These are phyloP conservation scores for Coleophora flavipennella DNA, from an alignment of 2,888 invertebrate species.

Conservation along the genomic window DNA sequence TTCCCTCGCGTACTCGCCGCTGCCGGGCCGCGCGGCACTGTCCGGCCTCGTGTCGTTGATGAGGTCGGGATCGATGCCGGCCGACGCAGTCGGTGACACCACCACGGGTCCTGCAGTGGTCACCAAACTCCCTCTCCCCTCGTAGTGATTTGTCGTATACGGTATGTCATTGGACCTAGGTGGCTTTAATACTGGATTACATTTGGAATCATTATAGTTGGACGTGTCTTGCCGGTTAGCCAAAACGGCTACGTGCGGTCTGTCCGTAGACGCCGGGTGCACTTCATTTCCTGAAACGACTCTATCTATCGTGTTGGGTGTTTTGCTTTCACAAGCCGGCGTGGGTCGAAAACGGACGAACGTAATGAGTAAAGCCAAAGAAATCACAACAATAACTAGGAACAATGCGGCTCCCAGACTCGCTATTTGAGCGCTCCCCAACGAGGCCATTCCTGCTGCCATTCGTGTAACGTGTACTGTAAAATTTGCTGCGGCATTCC, in stretches of 20 bases:
- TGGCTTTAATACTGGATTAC: conserved; percentile 82
- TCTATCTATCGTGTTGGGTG: conserved; percentile 81
- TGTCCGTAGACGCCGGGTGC: conserved; percentile 58
- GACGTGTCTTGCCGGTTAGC: conserved; percentile 65
- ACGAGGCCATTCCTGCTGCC: conserved; percentile 84
- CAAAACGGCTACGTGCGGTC: conserved; percentile 71
- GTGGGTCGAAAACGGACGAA: conserved; percentile 82
- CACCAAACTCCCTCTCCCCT: conserved; percentile 77
- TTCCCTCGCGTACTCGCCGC: conserved; percentile 85
- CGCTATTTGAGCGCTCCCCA: conserved; percentile 89
- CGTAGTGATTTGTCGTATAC: conserved; percentile 79
- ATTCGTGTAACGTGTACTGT: conserved; percentile 86
- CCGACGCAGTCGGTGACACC: conserved; percentile 82
- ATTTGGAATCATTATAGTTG: conserved; percentile 53
- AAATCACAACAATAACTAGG: conserved; percentile 81
- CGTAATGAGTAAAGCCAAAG: conserved; percentile 79
- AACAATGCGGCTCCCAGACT: conserved; percentile 88
- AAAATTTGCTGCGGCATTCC: conserved; percentile 90
- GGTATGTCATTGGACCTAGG: conserved; percentile 78
- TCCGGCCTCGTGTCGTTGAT: conserved; percentile 86
- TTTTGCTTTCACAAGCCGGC: conserved; percentile 82
- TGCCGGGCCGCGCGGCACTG: conserved; percentile 73
- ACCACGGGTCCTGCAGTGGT: conserved; percentile 77
- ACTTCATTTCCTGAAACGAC: conserved; percentile 76
- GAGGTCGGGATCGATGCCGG: conserved; percentile 86